phyloP scores from a whole-genome alignment of 2,113 vertebrate genomes.

The Carassius carassius region DNA sequence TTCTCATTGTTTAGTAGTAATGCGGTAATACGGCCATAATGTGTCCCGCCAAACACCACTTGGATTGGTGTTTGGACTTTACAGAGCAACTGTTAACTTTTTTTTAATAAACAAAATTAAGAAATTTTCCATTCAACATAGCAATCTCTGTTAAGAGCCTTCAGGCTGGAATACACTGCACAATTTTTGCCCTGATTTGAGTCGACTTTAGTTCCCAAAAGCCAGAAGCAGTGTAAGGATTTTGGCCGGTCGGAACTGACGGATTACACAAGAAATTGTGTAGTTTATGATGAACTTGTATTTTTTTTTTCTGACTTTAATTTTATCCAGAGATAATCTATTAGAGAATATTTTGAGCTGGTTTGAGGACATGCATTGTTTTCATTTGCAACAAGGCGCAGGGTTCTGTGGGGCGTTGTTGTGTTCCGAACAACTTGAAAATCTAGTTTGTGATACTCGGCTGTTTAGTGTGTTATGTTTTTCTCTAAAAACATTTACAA shows the following conservation, averaged over 20 bases:
- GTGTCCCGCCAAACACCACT: conserved; percentile 17
- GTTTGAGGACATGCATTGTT: neutral
- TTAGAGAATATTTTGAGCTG: neutral
- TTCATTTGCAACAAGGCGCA: neutral
- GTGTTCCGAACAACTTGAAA: neutral
- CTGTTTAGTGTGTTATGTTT: neutral
- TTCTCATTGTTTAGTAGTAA: conserved; percentile 11
- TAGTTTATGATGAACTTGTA: too few species aligned
- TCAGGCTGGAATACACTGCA: neutral
- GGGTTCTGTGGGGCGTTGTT: neutral
- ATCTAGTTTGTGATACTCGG: neutral
- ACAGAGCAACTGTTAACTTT: conserved; percentile 7
- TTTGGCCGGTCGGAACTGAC: neutral
- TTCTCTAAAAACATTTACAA: neutral
- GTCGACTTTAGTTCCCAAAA: neutral
- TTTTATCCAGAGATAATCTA: neutral
- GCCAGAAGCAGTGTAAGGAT: neutral
- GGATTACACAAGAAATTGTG: too few species aligned
- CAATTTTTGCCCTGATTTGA: neutral
- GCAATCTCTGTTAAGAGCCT: neutral
- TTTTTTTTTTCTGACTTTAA: neutral
- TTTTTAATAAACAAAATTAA: conserved; percentile 15
- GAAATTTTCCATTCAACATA: conserved; percentile 18
- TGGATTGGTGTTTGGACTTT: neutral
- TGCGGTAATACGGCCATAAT: conserved; percentile 19